Evolutionary conservation across 2,797 vertebrate genomes (phyloP), one percentile per base, ranked within the genome.

Genomic region (Kryptolebias ocellatus): DNA sequence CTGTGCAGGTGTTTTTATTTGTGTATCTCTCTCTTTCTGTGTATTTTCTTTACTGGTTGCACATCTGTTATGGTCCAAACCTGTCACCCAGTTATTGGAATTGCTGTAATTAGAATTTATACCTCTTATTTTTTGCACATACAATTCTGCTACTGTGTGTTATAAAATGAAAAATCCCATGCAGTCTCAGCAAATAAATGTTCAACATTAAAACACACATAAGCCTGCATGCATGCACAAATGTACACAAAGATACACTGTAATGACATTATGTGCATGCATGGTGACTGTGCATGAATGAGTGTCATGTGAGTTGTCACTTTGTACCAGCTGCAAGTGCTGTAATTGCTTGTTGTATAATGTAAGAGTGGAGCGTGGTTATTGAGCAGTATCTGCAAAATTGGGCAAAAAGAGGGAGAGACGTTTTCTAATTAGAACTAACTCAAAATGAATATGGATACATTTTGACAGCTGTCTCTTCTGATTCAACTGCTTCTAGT

Each of bases 391-490:
- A 75, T 84, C 81, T 90, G 86, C 91, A 83, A 84, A 74, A 80
- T 51, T 75, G 78, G 76, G 81, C 80, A 78, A 85, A 80, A 80
- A 80, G 39, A 42, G 75, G 61, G 56, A 84, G 76, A 84, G 85
- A 60, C 76, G 78, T 83, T 88, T 78, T 86, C 89, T 92, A 92
- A 93, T 93, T 91, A 92, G 81, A 86, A 79, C 80, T 78, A 89
- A 87, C 85, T 88, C 84, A 70, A 75, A 83, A 91, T 80, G 78
- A 87, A 89, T 87, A 76, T 79, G 83, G 82, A 92, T 88, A 83
- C 83, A 83, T 87, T 86, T 83, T 91, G 91, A 92, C 90, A 92
- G 90, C 89, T 89, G 89, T 89, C 92, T 91, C 78, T 71, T 87
- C 85, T 79, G 79, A 90, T 88, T 81, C 76, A 4, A 70, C 85